Evolutionary conservation across 2,797 vertebrate species (phyloP), one percentile per base, ranked within the genome.

Genomic region (Bradypus variegatus): DNA sequence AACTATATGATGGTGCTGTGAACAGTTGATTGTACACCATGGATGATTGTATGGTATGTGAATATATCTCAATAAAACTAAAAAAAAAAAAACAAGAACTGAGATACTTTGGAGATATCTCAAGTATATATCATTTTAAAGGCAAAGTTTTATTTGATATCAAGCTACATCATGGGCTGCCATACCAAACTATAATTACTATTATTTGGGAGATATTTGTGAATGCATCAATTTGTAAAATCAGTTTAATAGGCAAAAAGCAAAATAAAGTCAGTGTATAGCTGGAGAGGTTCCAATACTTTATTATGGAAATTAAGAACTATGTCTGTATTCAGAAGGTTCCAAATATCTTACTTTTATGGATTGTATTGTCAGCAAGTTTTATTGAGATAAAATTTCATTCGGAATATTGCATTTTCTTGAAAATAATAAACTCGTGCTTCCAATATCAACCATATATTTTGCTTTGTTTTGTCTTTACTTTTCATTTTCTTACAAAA

Each of bases 261-360:
- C 18, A 84, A 91, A 94, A 91, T 90, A 72, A 91, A 94, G 25
- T 85, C 27, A 80, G 78, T 58, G 16, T 86, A 27, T 86, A 70
- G 19, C 53, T 65, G 48, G 36, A 53, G 9, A 58, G 5, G 8
- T 25, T 55, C 8, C 9, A 58, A 83, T 62, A 60, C 13, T 91
- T 91, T 69, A 31, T 41, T 41, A 81, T 64, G 45, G 45, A 93
- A 86, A 77, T 94, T 93, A 82, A 89, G 38, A 81, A 92, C 93
- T 83, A 62, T 50, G 50, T 65, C 48, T 88, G 3, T 58, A 82
- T 88, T 89, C 65, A 85, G 87, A 82, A 25, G 9, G 11, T 77
- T 95, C 55, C 84, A 92, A 91, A 91, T 82, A 89, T 8, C 15
- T 88, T 86, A 91, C 38, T 93, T 93, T 85, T 87, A 93, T 79